Conservation (phyloP, 2,888 invertebrate species). For the Silvanus unidentatus region DNA sequence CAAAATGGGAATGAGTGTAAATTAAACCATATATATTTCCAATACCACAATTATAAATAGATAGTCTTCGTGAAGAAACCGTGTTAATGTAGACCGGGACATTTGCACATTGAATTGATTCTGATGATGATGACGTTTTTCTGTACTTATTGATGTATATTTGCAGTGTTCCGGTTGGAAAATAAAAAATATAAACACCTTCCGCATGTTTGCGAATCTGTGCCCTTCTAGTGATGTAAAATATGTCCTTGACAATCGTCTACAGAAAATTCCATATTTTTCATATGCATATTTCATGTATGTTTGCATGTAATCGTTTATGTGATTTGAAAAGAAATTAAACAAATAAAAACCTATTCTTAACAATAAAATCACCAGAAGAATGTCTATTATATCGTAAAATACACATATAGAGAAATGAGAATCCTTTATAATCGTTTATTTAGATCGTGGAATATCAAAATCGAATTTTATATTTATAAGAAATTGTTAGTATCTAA, state of each 20-base stretch:
- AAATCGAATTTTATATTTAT: too few species aligned
- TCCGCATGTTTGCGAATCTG: constrained; percentile 31
- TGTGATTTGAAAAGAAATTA: constrained; percentile 13
- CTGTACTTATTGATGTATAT: background rate
- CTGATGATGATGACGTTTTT: constrained; percentile 1
- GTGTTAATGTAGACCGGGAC: too few species aligned
- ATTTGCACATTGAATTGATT: constrained; percentile 7
- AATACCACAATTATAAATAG: too few species aligned
- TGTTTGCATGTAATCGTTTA: constrained; percentile 28
- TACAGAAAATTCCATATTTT: constrained; percentile 37
- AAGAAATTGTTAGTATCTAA: too few species aligned
- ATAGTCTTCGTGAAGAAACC: too few species aligned
- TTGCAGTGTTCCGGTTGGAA: background rate
- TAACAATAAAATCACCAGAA: too few species aligned
- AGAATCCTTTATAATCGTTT: too few species aligned
- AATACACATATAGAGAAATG: too few species aligned
- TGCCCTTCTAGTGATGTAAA: constrained; percentile 43
- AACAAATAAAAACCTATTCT: background rate
- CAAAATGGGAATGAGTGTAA: too few species aligned
- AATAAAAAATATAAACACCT: constrained; percentile 12
- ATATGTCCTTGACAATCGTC: constrained; percentile 45
- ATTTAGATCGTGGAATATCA: too few species aligned
- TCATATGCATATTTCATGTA: constrained; percentile 36
- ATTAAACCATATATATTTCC: too few species aligned
- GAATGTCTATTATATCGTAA: too few species aligned